Conservation (phyloP, 2,888 invertebrate species). For the Cenopis cana region DNA sequence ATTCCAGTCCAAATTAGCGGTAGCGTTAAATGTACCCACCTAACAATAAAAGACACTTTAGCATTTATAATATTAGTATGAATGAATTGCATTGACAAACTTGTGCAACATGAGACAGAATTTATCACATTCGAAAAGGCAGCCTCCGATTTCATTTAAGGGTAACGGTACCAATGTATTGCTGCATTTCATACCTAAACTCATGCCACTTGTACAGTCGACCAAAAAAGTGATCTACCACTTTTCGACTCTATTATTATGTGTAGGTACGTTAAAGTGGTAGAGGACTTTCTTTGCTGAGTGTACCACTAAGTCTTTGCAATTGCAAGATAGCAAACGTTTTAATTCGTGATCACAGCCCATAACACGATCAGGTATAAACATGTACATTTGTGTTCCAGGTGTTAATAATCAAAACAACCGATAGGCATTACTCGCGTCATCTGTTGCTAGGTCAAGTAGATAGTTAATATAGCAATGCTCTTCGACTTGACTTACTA, state of each 20-base stretch:
- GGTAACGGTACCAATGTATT: too few species aligned
- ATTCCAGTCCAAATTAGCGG: background rate
- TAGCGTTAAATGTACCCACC: background rate
- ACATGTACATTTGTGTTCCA: conserved; percentile 65
- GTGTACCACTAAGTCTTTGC: too few species aligned
- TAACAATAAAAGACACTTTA: background rate
- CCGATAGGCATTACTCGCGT: conserved; percentile 55
- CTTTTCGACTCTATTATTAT: too few species aligned
- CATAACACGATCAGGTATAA: conserved; percentile 51
- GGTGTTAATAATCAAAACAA: conserved; percentile 68
- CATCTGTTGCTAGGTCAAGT: conserved; percentile 41
- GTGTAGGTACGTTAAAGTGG: too few species aligned
- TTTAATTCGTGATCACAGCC: conserved; percentile 62
- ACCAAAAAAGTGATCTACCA: too few species aligned
- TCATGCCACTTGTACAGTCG: background rate
- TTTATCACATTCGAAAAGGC: background rate
- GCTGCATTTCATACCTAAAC: conserved; percentile 1
- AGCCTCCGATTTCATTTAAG: conserved; percentile 22
- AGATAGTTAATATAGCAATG: conserved; percentile 8
- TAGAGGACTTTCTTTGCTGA: too few species aligned
- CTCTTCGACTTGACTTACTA: background rate
- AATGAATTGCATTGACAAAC: conserved; percentile 13
- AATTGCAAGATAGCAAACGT: conserved; percentile 54
- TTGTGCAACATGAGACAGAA: conserved; percentile 19
- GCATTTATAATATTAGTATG: background rate